Percentiles rank a stretch among this genome's conserved stretches.
Evolutionary conservation across 2,113 vertebrate genomes (phyloP).

Genomic region (Struthio camelus): DNA sequence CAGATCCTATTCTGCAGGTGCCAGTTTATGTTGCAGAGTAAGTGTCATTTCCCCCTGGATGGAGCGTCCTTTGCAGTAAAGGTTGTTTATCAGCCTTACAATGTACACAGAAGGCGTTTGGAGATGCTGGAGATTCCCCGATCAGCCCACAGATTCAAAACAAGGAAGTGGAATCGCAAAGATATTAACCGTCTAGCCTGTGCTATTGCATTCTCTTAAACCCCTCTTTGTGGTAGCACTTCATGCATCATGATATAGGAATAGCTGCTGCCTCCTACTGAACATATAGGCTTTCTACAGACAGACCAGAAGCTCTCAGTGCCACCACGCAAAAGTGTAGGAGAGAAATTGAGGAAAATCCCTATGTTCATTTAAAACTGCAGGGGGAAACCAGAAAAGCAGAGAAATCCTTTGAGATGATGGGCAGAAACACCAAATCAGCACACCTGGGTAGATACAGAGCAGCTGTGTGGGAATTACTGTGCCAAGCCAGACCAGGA

Average conservation of each 20-base stretch:
- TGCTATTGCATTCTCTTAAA: background rate
- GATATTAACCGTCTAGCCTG: background rate
- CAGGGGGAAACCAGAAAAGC: background rate
- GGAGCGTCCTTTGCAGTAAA: background rate
- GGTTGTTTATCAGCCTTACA: background rate
- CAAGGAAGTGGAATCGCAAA: background rate
- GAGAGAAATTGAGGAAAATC: background rate
- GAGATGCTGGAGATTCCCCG: background rate
- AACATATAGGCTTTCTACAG: background rate
- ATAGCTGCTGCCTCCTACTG: background rate
- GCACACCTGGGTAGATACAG: background rate
- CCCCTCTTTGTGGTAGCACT: background rate
- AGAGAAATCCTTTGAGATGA: background rate
- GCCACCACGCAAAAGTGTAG: fast-evolving
- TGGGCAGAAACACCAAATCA: background rate
- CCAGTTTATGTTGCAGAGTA: constrained; percentile 89
- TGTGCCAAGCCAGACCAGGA: background rate
- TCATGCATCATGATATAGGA: fast-evolving
- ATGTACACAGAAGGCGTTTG: fast-evolving
- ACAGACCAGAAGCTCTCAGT: background rate
- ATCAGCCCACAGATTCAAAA: background rate
- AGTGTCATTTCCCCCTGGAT: constrained; percentile 60
- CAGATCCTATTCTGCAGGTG: constrained; percentile 94
- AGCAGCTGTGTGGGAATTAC: fast-evolving
- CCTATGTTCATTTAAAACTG: background rate